These are phyloP conservation scores for Anguilla marmorata DNA, from an alignment of 2,797 vertebrate species.

Conservation along the genomic window DNA sequence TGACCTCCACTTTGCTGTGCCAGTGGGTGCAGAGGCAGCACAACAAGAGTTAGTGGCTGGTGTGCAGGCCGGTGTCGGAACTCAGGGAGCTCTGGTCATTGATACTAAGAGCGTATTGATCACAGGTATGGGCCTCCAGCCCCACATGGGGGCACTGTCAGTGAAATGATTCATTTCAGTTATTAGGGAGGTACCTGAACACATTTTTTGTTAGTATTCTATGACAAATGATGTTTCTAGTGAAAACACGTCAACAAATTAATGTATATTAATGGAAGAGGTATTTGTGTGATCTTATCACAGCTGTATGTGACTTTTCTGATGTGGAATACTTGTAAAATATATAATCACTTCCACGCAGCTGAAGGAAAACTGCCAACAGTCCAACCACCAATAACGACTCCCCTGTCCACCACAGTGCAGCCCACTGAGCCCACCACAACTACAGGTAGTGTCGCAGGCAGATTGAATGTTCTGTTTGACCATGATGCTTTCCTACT, in stretches of 20 bases:
- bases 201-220: background rate
- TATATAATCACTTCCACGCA: background rate
- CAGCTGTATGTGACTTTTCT: background rate
- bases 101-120: constrained; percentile 61
- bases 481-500: background rate
- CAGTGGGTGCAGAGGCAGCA: constrained; percentile 38
- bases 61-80: constrained; percentile 45
- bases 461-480: background rate
- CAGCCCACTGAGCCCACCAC: background rate
- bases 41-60: constrained; percentile 55
- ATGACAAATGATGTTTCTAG: background rate
- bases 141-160: background rate
- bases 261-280: background rate
- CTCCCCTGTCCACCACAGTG: background rate
- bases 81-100: constrained; percentile 50
- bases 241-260: background rate
- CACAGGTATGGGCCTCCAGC: constrained; percentile 52
- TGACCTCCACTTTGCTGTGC: constrained; percentile 57
- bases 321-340: background rate
- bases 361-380: constrained; percentile 9
- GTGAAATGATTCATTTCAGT: background rate
- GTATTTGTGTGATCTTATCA: background rate
- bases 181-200: background rate
- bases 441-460: constrained; percentile 11
- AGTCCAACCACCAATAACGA: background rate